Evolutionary conservation across 2,888 invertebrate genomes (phyloP), one percentile per base, ranked within the genome.

Genomic region (Caenorhabditis uteleia): DNA sequence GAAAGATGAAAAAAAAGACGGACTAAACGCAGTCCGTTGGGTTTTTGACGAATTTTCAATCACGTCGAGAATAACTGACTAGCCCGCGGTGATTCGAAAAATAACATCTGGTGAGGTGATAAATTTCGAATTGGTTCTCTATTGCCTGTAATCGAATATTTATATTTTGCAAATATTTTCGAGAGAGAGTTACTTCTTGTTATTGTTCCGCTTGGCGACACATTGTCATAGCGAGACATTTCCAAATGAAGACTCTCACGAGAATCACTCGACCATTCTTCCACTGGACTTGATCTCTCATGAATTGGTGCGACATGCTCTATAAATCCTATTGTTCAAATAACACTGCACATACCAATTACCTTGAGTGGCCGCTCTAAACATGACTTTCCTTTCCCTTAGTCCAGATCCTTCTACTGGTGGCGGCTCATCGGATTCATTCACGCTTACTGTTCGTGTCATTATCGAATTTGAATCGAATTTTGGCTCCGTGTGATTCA

Each of bases 211-310:
- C 68, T 72, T n/a, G 72, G 69, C 14, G 77, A 70, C n/a, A 78
- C 78, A 48, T 78, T 78, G 55, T 78, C 78, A 59, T 78, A 78
- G 26, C 78, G 66, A n/a, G 77, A 77, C 68, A 78, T 74, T 55
- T 78, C 78, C 18, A 78, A 56, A 12, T 70, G 74, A 14, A 70
- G 62, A 50, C 70, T 70, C 38, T 73, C 70, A 26, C 72, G 31
- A 10, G 73, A 73, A 42, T 73, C 75, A 44, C 68, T 69, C 2
- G 71, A 73, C 75, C 75, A 76, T 48, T 74, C 74, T 56, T 76
- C 74, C 0, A 74, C 74, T 0, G 74, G 75, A 29, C 64, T 64
- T 8, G 71, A 72, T 21, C 72, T 23, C 36, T 74, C 74, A 31
- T 65, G 66, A 14, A 74, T 50, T 20, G 71, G 71, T 0, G 66